Evolutionary conservation across 2,888 invertebrate species (phyloP).

Genomic region (Drosophila paranaensis): DNA sequence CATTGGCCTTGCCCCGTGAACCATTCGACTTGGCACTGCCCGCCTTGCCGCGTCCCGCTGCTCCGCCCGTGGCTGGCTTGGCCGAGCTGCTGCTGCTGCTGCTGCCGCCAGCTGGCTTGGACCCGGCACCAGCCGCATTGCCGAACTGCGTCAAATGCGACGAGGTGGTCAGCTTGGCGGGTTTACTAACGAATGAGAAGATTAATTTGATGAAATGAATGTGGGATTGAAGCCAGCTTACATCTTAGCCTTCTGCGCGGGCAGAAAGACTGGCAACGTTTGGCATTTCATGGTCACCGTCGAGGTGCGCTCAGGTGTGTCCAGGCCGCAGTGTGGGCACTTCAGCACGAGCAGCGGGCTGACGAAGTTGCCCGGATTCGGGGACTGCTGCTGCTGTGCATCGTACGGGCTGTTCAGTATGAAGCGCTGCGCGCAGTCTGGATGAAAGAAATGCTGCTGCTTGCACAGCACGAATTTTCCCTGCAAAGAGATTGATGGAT

Average conservation of each 20-base stretch:
- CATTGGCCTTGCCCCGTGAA: slow-evolving; percentile 41
- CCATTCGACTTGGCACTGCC: slow-evolving; percentile 6
- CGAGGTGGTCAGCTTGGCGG: slow-evolving; percentile 82
- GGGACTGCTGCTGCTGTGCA: slow-evolving; percentile 20
- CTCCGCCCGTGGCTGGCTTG: slow-evolving; percentile 20
- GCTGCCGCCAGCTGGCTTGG: background rate
- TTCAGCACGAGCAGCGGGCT: slow-evolving; percentile 83
- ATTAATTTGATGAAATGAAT: background rate
- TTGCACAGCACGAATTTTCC: slow-evolving; percentile 94
- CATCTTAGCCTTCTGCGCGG: slow-evolving; percentile 85
- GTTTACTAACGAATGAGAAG: slow-evolving; percentile 63
- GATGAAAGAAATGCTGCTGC: slow-evolving; percentile 92
- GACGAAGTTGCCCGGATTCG: slow-evolving; percentile 77
- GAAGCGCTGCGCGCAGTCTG: slow-evolving; percentile 88
- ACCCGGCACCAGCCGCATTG: slow-evolving; percentile 15
- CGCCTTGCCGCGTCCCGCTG: slow-evolving; percentile 10
- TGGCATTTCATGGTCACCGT: slow-evolving; percentile 88
- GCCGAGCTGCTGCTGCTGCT: background rate
- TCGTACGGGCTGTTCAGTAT: slow-evolving; percentile 83
- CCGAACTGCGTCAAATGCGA: slow-evolving; percentile 53
- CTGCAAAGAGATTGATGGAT: slow-evolving; percentile 84
- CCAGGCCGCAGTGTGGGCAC: slow-evolving; percentile 91
- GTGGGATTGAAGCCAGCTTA: slow-evolving; percentile 46
- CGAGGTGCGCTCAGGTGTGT: slow-evolving; percentile 86
- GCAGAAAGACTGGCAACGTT: slow-evolving; percentile 88